phyloP scores from a whole-genome alignment of 2,113 vertebrate genomes.

The Atractosteus spatula region DNA sequence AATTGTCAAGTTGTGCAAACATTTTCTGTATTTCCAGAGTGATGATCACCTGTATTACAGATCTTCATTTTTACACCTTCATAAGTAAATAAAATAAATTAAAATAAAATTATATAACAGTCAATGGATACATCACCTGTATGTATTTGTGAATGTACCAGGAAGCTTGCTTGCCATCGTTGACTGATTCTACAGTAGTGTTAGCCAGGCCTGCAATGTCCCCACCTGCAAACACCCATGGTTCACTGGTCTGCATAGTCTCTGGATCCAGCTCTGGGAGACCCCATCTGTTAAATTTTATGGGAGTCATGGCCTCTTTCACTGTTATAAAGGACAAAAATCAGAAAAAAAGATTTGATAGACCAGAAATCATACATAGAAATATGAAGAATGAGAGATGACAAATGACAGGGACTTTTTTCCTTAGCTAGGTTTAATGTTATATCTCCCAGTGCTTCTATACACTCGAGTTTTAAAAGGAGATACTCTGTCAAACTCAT shows the following conservation, averaged over 20 bases:
- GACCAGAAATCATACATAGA: slow-evolving; percentile 43
- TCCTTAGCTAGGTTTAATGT: slow-evolving; percentile 48
- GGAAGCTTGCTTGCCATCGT: slow-evolving; percentile 91
- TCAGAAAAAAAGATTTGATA: slow-evolving; percentile 17
- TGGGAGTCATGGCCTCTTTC: slow-evolving; percentile 70
- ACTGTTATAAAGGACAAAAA: slow-evolving; percentile 55
- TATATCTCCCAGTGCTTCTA: slow-evolving; percentile 59
- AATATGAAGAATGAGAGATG: slow-evolving; percentile 49
- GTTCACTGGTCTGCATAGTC: slow-evolving; percentile 89
- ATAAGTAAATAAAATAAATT: too few species aligned
- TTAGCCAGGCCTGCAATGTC: slow-evolving; percentile 84
- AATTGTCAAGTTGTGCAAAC: too few species aligned
- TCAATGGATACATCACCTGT: slow-evolving; percentile 57
- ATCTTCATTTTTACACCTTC: too few species aligned
- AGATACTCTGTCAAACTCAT: slow-evolving; percentile 56
- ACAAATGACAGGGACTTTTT: slow-evolving; percentile 43
- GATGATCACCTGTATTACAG: too few species aligned
- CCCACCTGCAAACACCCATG: slow-evolving; percentile 89
- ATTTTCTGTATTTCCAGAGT: too few species aligned
- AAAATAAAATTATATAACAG: too few species aligned
- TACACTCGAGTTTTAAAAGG: slow-evolving; percentile 47
- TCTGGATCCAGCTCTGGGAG: slow-evolving; percentile 83
- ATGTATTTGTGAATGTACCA: slow-evolving; percentile 83
- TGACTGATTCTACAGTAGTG: slow-evolving; percentile 89
- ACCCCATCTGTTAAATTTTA: slow-evolving; percentile 84